These are phyloP conservation scores for Xanthia togata DNA, from an alignment of 2,888 invertebrate species.

Conservation along the genomic window DNA sequence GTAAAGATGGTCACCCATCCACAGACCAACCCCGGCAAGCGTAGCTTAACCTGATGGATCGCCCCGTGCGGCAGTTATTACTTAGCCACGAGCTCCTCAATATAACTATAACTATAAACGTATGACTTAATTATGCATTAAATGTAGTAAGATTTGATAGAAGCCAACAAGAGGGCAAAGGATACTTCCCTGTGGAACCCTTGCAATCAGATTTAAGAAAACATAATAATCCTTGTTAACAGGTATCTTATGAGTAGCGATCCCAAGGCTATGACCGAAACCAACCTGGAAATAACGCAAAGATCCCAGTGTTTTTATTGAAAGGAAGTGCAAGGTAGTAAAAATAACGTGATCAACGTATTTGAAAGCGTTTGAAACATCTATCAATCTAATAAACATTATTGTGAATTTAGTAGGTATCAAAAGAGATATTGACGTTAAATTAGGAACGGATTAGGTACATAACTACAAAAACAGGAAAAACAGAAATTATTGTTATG, in stretches of 20 bases:
- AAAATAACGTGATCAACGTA: background rate
- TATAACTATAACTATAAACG: no score
- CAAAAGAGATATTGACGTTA: no score
- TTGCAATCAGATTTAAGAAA: background rate
- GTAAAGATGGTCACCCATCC: no score
- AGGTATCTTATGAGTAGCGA: background rate
- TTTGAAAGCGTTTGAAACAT: slow-evolving; percentile 9
- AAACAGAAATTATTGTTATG: no score
- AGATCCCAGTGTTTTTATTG: background rate
- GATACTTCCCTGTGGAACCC: slow-evolving; percentile 7
- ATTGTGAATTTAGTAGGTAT: no score
- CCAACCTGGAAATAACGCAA: background rate
- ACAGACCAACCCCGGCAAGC: no score
- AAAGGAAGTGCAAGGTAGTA: background rate
- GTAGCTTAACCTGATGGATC: no score
- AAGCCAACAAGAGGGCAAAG: background rate
- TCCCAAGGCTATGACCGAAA: background rate
- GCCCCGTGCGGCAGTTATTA: no score
- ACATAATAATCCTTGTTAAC: background rate
- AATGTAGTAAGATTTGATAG: background rate
- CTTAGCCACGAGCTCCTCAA: no score
- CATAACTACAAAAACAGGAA: no score
- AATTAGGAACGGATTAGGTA: no score
- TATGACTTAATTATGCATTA: background rate
- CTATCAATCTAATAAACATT: slow-evolving; percentile 1